Percentiles rank a stretch among this genome's conserved stretches.
Conservation (phyloP, 2,113 vertebrate species). For the Ophiodon elongatus region DNA sequence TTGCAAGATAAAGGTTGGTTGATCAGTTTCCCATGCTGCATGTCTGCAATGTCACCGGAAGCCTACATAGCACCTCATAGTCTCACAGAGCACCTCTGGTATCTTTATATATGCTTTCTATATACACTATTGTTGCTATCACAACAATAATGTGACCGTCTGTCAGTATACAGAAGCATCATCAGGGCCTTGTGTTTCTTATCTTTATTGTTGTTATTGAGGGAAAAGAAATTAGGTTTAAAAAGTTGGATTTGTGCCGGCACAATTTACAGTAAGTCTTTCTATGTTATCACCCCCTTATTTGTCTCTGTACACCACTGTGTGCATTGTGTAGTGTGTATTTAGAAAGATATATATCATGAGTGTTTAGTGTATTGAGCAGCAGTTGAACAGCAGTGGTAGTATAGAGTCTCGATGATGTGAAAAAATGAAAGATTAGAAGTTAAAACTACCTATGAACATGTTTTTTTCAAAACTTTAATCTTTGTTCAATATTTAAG, state of each 20-base stretch:
- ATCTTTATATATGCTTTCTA: background rate
- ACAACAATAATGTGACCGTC: slow-evolving; percentile 3
- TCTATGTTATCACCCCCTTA: background rate
- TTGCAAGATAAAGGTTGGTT: slow-evolving; percentile 5
- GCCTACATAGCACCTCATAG: background rate
- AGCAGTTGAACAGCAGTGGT: background rate
- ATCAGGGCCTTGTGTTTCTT: background rate
- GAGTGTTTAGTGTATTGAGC: background rate
- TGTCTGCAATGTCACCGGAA: slow-evolving; percentile 17
- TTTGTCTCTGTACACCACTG: background rate
- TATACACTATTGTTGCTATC: background rate
- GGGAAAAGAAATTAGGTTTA: background rate
- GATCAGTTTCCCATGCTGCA: slow-evolving; percentile 14
- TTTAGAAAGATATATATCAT: background rate
- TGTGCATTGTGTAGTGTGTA: background rate
- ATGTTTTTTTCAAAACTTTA: background rate
- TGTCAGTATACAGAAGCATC: background rate
- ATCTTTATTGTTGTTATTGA: background rate
- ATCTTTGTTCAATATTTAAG: slow-evolving; percentile 15
- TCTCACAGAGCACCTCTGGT: background rate
- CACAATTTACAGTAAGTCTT: background rate
- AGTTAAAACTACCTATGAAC: background rate
- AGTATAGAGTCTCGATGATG: background rate
- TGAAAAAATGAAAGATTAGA: background rate
- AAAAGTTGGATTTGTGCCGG: background rate